Base-by-base conservation (phyloP, 2,113 vertebrate species). In the Microtus ochrogaster region DNA sequence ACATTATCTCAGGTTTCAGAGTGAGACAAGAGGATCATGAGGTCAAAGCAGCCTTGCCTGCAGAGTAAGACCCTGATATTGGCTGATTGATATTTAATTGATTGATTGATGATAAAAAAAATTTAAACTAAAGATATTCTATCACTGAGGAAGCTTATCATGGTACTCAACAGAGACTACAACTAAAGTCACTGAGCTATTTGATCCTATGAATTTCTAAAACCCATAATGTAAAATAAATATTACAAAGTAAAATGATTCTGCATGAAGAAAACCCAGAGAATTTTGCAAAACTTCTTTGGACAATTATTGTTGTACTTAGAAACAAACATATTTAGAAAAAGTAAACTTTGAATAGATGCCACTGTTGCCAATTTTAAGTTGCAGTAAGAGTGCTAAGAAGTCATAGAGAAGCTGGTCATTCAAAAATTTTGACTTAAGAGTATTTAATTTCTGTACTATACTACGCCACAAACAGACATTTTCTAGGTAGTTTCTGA, bases 291-390 rank as follows among this genome's bases (percentile, higher is more conserved):
- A 96, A 96, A 79, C 65, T 70, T 0, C 74, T 76, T 21, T 95
- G 95, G 87, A 94, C 79, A 98, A 92, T 97, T 94, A 96, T 95
- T 91, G 96, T 72, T 92, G 91, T 93, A 95, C 96, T 97, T 98
- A 89, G 83, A 97, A 92, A 95, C 90, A 73, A 70, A 82, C 22
- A 73, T 77, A 77, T 47, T 82, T 86, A 82, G 7, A 89, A 95
- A 93, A 61, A 41, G 7, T 3, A 82, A 84, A 82, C n/a, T 94
- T 83, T 39, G 90, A 94, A 91, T 81, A 41, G 41, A 70, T 47
- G 49, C 10, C 12, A 86, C 49, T 72, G 70, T 74, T 72, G 49
- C 73, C 49, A 79, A 77, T 91, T 96, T 58, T 66, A 83, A 83
- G 7, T 36, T 74, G 88, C 33, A 94, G 5, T 90, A 86, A 92